Evolutionary conservation across 2,888 invertebrate genomes (phyloP).

Genomic region (Caenorhabditis doughertyi): DNA sequence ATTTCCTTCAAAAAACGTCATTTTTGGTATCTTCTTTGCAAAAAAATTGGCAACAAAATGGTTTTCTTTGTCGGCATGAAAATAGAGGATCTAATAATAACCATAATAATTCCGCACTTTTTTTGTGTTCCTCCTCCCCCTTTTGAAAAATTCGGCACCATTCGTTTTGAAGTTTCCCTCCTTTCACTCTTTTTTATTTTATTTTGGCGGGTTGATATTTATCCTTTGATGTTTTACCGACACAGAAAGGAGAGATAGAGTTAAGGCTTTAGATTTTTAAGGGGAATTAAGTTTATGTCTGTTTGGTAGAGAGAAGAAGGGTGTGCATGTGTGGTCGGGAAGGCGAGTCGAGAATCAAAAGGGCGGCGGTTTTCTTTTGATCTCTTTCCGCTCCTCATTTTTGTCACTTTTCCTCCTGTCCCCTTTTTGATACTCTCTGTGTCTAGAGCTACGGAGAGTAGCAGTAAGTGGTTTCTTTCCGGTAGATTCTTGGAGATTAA

Average conservation of each 20-base stretch:
- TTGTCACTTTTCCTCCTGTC: background rate
- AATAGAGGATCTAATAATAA: too few species aligned
- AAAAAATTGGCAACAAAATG: background rate
- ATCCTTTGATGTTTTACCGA: background rate
- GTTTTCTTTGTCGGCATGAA: conserved; percentile 8
- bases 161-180: conserved; percentile 46
- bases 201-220: background rate
- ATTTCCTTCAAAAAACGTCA: background rate
- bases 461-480: too few species aligned
- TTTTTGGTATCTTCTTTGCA: background rate
- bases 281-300: conserved; percentile 43
- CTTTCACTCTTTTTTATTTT: too few species aligned
- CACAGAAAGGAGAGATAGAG: background rate
- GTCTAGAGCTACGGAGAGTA: background rate
- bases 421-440: background rate
- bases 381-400: conserved; percentile 1
- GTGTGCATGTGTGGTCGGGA: conserved; percentile 40
- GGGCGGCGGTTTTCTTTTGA: conserved; percentile 28
- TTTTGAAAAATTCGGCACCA: background rate
- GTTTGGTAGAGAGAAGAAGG: background rate
- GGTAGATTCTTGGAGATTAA: too few species aligned
- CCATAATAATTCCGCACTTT: conserved; percentile 4
- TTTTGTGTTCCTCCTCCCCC: background rate
- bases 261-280: conserved; percentile 10
- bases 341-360: too few species aligned